Evolutionary conservation across 2,888 invertebrate genomes (phyloP).

Genomic region (Cephus pulcher): DNA sequence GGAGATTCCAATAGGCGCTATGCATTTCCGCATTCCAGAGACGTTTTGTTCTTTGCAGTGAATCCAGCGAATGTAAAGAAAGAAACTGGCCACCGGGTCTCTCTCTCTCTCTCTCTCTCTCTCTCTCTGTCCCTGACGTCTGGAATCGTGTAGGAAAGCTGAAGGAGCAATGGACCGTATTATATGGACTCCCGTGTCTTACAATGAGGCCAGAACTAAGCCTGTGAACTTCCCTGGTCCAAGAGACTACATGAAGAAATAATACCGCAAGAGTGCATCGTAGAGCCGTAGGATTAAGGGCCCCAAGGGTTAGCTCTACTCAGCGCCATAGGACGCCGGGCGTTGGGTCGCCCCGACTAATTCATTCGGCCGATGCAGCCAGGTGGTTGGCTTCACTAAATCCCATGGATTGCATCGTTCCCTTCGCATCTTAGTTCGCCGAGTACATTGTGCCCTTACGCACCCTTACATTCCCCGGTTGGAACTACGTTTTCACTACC

Average conservation of each 20-base stretch:
- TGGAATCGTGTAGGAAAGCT: not conserved
- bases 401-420: slow-evolving; percentile 37
- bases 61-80: not conserved
- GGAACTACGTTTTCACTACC: not conserved
- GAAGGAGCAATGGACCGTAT: slow-evolving; percentile 19
- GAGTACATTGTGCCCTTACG: not conserved
- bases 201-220: slow-evolving; percentile 22
- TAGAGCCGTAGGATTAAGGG: slow-evolving; percentile 43
- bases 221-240: slow-evolving; percentile 4
- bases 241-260: slow-evolving; percentile 48
- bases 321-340: slow-evolving; percentile 14
- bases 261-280: slow-evolving; percentile 42
- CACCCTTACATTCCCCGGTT: not conserved
- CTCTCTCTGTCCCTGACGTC: not conserved
- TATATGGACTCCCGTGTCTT: slow-evolving; percentile 21
- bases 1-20: not conserved
- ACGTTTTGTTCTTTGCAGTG: not conserved
- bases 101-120: too few relatives aligned
- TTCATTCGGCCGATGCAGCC: slow-evolving; percentile 40
- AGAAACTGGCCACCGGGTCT: not conserved
- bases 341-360: slow-evolving; percentile 26
- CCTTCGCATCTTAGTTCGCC: slow-evolving; percentile 23
- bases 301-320: slow-evolving; percentile 19
- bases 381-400: slow-evolving; percentile 44
- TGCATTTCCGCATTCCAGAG: not conserved